Percentiles rank a stretch among this genome's conserved stretches.
Conservation (phyloP, 2,888 invertebrate species). For the Dexiosoma caninum region DNA sequence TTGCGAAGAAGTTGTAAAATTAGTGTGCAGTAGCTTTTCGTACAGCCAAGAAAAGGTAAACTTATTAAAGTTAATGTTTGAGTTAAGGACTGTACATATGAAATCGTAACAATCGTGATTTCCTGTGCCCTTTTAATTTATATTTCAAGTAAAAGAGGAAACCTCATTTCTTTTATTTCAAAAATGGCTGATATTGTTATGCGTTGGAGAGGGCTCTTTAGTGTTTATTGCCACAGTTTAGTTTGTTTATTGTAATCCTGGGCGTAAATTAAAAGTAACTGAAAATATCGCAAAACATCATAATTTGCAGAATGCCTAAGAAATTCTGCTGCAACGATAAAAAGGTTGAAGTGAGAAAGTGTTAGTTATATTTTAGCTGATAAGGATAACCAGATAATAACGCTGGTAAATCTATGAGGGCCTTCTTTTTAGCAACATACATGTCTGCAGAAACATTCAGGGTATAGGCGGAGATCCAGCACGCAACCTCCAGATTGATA, state of each 20-base stretch:
- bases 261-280: constrained; percentile 72
- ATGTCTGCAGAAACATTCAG: too few relatives aligned
- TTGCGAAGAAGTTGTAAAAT: not conserved
- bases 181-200: not conserved
- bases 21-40: not conserved
- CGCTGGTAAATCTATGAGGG: too few relatives aligned
- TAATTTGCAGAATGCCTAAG: constrained; percentile 11
- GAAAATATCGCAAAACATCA: not conserved
- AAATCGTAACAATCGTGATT: not conserved
- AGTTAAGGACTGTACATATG: not conserved
- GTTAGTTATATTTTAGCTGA: too few relatives aligned
- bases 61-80: not conserved
- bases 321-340: not conserved
- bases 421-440: too few relatives aligned
- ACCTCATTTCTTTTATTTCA: constrained; percentile 20
- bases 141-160: constrained; percentile 8
- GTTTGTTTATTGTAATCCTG: constrained; percentile 76
- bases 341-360: too few relatives aligned
- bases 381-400: too few relatives aligned
- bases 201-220: constrained; percentile 72
- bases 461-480: too few relatives aligned
- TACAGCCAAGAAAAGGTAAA: not conserved
- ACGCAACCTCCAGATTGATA: too few relatives aligned
- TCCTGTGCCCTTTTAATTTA: constrained; percentile 5
- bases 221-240: constrained; percentile 76